These are phyloP conservation scores for Anolis apletophallus DNA, from an alignment of 2,797 vertebrate genomes.

Conservation along the genomic window DNA sequence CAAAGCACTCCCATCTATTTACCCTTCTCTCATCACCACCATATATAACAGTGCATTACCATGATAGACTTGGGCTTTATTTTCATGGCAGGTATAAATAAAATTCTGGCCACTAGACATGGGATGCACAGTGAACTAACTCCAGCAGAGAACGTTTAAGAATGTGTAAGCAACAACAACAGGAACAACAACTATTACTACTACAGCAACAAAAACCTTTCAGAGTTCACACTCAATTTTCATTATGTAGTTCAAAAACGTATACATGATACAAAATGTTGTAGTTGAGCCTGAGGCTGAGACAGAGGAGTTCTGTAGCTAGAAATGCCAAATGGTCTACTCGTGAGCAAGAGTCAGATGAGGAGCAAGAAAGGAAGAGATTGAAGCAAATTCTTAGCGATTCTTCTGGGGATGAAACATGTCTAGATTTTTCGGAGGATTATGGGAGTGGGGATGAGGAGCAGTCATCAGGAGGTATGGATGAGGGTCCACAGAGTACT, in stretches of 20 bases:
- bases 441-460: too few relatives aligned
- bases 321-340: too few relatives aligned
- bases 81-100: constrained; percentile 73
- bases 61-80: constrained; percentile 59
- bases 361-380: too few relatives aligned
- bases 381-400: too few relatives aligned
- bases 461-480: too few relatives aligned
- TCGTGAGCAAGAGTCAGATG: too few relatives aligned
- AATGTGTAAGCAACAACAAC: constrained; percentile 34
- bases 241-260: constrained; percentile 12
- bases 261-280: constrained; percentile 12
- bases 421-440: too few relatives aligned
- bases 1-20: constrained; percentile 61
- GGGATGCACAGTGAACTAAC: constrained; percentile 47
- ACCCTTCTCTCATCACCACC: constrained; percentile 69
- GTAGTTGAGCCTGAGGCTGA: too few relatives aligned
- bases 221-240: background rate
- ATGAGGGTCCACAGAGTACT: too few relatives aligned
- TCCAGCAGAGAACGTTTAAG: constrained; percentile 19
- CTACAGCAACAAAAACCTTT: too few relatives aligned
- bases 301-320: too few relatives aligned
- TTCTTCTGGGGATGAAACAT: too few relatives aligned
- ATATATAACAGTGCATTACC: constrained; percentile 74
- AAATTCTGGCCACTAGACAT: constrained; percentile 56
- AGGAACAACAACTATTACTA: background rate